These are phyloP conservation scores for Drosophila vallismaia DNA, from an alignment of 2,888 invertebrate genomes.

Conservation along the genomic window DNA sequence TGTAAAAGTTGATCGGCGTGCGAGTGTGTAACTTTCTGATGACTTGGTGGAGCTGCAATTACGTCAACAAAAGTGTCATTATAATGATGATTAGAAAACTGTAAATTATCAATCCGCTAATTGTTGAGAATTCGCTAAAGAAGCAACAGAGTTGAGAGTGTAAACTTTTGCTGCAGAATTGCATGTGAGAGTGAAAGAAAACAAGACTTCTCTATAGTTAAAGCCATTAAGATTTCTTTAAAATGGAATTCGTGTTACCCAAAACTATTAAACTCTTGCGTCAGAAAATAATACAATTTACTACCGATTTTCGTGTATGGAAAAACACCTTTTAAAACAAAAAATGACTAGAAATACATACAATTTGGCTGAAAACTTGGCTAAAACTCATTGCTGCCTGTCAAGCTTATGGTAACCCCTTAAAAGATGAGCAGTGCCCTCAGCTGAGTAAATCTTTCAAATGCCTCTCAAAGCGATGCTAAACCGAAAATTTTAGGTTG, in stretches of 20 bases:
- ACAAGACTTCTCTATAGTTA: no score
- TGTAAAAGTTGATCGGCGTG: constrained; percentile 52
- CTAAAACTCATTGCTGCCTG: constrained; percentile 18
- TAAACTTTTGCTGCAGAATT: neutral
- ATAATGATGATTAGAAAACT: constrained; percentile 58
- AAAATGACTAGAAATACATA: constrained; percentile 13
- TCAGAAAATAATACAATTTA: neutral
- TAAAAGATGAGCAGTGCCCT: constrained; percentile 24
- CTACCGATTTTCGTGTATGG: neutral
- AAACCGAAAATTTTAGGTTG: constrained; percentile 21
- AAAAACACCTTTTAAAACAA: neutral
- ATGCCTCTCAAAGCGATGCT: constrained; percentile 37
- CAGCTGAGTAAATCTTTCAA: constrained; percentile 23
- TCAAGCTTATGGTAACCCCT: constrained; percentile 10
- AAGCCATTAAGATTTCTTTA: no score
- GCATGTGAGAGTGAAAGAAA: neutral
- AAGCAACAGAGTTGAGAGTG: no score
- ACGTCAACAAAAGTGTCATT: constrained; percentile 64
- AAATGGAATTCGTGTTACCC: no score
- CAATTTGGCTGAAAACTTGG: constrained; percentile 18
- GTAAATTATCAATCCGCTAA: constrained; percentile 54
- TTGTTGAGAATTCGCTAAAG: constrained; percentile 26
- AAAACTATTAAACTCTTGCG: neutral
- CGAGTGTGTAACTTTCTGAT: constrained; percentile 46
- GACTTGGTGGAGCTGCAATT: constrained; percentile 70